Evolutionary conservation across 2,888 invertebrate genomes (phyloP).

Genomic region (Limnephilus marmoratus): DNA sequence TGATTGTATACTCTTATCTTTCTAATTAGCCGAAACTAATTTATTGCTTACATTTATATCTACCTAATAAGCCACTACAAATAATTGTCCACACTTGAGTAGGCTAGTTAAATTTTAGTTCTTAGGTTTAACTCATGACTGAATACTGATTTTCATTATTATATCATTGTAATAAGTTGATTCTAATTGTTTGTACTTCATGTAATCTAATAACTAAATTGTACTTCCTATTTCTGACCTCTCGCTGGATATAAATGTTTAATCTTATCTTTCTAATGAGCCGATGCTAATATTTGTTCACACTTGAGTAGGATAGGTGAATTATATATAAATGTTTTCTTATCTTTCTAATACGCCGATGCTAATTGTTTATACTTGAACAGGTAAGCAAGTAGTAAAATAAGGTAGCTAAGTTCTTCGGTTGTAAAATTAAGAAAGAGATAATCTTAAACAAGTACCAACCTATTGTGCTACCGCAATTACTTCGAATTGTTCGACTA

Average conservation of each 20-base stretch:
- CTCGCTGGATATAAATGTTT: neutral
- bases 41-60: neutral
- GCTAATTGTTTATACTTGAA: neutral
- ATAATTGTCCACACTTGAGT: neutral
- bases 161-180: neutral
- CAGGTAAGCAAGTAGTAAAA: neutral
- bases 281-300: neutral
- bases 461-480: neutral
- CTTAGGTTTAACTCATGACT: neutral
- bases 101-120: neutral
- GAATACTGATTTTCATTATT: neutral
- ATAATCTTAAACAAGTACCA: neutral
- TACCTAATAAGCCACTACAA: neutral
- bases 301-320: neutral
- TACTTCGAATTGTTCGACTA: neutral
- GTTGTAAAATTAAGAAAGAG: neutral
- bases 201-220: neutral
- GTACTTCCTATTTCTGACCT: neutral
- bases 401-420: neutral
- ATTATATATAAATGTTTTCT: neutral
- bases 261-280: neutral
- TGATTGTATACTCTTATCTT: too few relatives aligned
- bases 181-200: neutral
- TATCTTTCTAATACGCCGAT: neutral
- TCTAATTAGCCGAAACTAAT: too few relatives aligned